Base-by-base conservation (phyloP, 1,140 invertebrate genomes). In the Plectrocnemia conspersa region DNA sequence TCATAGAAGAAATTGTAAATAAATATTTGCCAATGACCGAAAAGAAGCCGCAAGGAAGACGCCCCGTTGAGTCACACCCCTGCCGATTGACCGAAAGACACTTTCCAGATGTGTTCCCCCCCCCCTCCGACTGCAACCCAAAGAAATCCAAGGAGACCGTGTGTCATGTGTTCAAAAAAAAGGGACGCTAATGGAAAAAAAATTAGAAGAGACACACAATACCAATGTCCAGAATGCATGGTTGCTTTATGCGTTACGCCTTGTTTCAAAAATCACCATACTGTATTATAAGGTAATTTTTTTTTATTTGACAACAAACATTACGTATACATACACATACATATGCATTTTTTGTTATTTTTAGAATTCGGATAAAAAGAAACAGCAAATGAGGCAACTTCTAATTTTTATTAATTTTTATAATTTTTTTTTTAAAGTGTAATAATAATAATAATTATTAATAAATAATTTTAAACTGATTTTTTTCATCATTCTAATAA, bases 131-230 rank as follows among this genome's bases (percentile, higher is more conserved):
- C 35, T 10, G 35, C 11, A 16, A 38, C 35, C 6, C 35, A 38
- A 16, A 7, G 10, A 16, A 10, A 38, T 38, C 35, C 35, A 15
- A 38, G 35, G 18, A 38, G 35, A 38, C 5, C 5, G 6, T 38
- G 35, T 16, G 10, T 13, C 18, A 6, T 38, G 35, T 38, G 35
- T 38, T 38, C 10, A 6, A 38, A 15, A 15, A 38, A 38, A 38
- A 38, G 7, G 5, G 35, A 38, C 15, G 35, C 35, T 13, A 13
- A 10, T 5, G 35, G 35, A 16, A 38, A 38, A 38, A 38, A 38
- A 15, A 38, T 38, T 16, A 38, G 35, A 38, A 38, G 18, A 16
- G 35, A 38, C 35, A 38, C 35, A 6, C 11, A 38, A 38, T 38
- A 13, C 18, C 13, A 38, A 6, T 38, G 35, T 16, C 35, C 35